A percentile compares a stretch with the other conserved stretches of the same genome.
Conservation (phyloP, 2,888 invertebrate species). For the Oscheius sp. region DNA sequence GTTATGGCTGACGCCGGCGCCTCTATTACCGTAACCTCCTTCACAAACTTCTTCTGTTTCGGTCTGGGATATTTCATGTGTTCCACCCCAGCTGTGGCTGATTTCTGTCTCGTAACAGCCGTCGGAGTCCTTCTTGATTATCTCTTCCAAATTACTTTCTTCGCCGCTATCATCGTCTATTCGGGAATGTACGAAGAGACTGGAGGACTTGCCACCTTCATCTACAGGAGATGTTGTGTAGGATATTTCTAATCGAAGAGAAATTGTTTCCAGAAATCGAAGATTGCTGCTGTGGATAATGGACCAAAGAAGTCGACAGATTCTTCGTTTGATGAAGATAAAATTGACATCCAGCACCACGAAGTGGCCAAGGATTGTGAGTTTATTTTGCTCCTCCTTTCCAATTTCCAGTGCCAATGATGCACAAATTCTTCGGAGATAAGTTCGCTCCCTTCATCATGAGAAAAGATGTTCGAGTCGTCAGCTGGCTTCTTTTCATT, state of each 20-base stretch:
- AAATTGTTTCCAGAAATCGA: background rate
- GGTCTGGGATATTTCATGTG: conserved; percentile 68
- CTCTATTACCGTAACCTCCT: conserved; percentile 68
- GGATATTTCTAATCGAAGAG: conserved; percentile 13
- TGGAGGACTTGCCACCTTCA: conserved; percentile 64
- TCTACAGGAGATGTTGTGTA: conserved; percentile 43
- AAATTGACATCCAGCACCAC: conserved; percentile 50
- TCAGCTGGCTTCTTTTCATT: conserved; percentile 57
- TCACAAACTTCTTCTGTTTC: conserved; percentile 70
- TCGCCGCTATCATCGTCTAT: conserved; percentile 65
- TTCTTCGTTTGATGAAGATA: conserved; percentile 30
- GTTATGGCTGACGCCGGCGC: conserved; percentile 70
- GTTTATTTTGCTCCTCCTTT: conserved; percentile 10
- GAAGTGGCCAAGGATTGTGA: conserved; percentile 47
- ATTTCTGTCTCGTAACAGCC: conserved; percentile 68
- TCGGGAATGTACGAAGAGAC: conserved; percentile 63
- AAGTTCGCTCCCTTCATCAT: conserved; percentile 63
- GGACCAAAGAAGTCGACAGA: background rate
- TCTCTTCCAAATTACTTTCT: conserved; percentile 68
- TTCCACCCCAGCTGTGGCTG: conserved; percentile 69
- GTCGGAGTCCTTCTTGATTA: conserved; percentile 67
- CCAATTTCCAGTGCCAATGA: conserved; percentile 60
- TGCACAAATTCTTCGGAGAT: conserved; percentile 67
- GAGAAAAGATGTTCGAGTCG: conserved; percentile 55
- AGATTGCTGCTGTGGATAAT: conserved; percentile 12